phyloP scores from a whole-genome alignment of 2,113 vertebrate species.

The Cervus canadensis region DNA sequence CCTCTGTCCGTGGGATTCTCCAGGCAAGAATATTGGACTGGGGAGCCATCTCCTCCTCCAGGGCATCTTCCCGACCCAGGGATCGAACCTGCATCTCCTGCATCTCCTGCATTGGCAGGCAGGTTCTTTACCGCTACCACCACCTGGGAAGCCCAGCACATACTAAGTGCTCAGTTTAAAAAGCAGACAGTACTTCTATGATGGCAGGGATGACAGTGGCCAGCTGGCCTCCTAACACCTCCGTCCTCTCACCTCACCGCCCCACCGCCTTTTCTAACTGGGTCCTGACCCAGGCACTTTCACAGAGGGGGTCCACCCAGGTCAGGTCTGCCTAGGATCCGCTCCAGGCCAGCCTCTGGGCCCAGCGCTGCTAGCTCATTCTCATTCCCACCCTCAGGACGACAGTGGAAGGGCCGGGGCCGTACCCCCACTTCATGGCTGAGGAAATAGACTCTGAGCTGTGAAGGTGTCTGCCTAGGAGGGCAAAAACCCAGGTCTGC shows the following conservation, averaged over 20 bases:
- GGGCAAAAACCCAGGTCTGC: not conserved
- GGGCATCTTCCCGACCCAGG: not conserved
- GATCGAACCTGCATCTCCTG: not conserved
- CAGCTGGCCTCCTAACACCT: not conserved
- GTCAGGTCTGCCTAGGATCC: not conserved
- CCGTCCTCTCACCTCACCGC: not conserved
- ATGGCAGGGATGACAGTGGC: not conserved
- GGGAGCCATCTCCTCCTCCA: not conserved
- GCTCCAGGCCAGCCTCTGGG: not conserved
- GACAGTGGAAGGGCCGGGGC: not conserved
- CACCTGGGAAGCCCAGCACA: not conserved
- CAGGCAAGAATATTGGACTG: not conserved
- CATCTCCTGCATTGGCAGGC: not conserved
- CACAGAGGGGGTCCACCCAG: not conserved
- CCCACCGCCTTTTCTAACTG: accelerated
- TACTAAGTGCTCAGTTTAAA: not conserved
- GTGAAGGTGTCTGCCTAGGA: not conserved
- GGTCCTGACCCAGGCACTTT: not conserved
- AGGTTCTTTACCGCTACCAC: not conserved
- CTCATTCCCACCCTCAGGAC: not conserved
- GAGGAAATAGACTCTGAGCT: not conserved
- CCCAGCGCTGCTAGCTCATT: not conserved
- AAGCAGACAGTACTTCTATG: not conserved
- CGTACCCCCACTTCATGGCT: not conserved
- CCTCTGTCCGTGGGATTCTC: not conserved